Percentiles rank a stretch among this genome's conserved stretches.
Evolutionary conservation across 2,888 invertebrate genomes (phyloP).

Genomic region (Theretra japonica): DNA sequence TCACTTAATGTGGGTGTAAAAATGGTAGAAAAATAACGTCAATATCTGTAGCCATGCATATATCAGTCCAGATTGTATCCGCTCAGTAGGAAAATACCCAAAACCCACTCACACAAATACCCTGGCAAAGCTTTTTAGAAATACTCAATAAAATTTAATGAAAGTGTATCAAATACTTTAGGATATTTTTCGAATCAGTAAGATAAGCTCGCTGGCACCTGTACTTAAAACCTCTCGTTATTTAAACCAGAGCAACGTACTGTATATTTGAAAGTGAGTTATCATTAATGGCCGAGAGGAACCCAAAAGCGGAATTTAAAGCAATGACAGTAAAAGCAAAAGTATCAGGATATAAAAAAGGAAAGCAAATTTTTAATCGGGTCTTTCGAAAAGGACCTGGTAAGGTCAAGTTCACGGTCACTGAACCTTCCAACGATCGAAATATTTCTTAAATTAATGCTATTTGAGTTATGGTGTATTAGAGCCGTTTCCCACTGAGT

Average conservation of each 20-base stretch:
- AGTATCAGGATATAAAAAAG: conserved; percentile 44
- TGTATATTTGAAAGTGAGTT: conserved; percentile 13
- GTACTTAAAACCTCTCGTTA: not conserved
- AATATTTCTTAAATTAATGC: conserved; percentile 27
- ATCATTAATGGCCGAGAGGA: not conserved
- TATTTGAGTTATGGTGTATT: conserved; percentile 23
- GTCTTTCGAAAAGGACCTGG: conserved; percentile 52
- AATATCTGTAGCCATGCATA: too few species aligned
- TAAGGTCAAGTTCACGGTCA: conserved; percentile 57
- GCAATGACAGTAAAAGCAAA: conserved; percentile 48
- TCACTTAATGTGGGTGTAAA: too few species aligned
- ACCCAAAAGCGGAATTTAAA: conserved; percentile 8
- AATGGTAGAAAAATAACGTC: too few species aligned
- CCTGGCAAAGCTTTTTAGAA: not conserved
- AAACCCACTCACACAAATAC: too few species aligned
- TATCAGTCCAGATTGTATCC: too few species aligned
- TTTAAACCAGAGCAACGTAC: conserved; percentile 1
- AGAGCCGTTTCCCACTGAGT: conserved; percentile 14
- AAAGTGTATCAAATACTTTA: not conserved
- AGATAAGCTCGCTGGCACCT: not conserved
- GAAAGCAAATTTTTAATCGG: conserved; percentile 44
- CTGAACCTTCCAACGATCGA: conserved; percentile 47
- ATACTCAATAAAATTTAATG: not conserved
- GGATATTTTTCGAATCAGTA: not conserved
- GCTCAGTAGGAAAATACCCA: too few species aligned